Conservation (phyloP, 2,113 vertebrate genomes). For the Donacobius atricapilla region DNA sequence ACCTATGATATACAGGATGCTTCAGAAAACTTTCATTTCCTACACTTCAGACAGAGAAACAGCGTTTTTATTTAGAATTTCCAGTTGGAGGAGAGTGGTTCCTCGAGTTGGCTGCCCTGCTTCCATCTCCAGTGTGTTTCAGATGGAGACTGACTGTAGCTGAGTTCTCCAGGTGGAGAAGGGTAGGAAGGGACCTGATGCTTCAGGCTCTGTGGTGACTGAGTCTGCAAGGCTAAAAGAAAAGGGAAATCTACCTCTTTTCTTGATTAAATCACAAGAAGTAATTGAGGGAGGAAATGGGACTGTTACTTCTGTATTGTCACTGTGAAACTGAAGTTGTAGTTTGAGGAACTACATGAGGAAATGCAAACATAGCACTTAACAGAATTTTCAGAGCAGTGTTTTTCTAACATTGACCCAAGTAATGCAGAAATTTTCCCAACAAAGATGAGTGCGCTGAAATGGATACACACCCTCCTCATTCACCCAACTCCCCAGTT, state of each 20-base stretch:
- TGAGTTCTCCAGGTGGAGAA: not conserved
- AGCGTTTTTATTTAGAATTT: not conserved
- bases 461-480: not conserved
- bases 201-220: not conserved
- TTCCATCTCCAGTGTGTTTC: not conserved
- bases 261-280: not conserved
- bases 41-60: not conserved
- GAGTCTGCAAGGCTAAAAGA: not conserved
- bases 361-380: not conserved
- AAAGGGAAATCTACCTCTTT: not conserved
- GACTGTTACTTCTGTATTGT: not conserved
- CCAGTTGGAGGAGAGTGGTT: not conserved
- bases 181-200: not conserved
- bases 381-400: not conserved
- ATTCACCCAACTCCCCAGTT: not conserved
- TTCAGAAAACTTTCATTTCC: not conserved
- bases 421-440: not conserved
- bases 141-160: not conserved
- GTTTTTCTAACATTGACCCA: not conserved
- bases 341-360: not conserved
- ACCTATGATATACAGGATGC: not conserved
- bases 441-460: not conserved
- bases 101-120: fast-evolving
- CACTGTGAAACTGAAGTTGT: not conserved
- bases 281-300: not conserved